Conservation (phyloP, 2,797 vertebrate species). For the Sylvilagus floridanus region DNA sequence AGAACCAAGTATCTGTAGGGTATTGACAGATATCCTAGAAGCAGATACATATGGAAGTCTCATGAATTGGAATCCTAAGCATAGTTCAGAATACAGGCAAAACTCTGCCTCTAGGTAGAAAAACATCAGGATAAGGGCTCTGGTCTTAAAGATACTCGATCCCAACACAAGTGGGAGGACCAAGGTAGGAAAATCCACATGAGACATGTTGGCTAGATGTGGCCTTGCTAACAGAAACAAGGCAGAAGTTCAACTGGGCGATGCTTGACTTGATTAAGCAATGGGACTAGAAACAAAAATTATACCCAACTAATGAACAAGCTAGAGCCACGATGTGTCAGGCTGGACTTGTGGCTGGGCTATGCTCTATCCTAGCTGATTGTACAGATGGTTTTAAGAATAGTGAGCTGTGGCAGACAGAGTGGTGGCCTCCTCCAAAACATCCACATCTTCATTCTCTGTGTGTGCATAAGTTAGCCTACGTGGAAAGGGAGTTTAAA, state of each 20-base stretch:
- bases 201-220: background rate
- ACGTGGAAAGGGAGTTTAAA: background rate
- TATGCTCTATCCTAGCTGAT: background rate
- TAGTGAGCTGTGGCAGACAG: background rate
- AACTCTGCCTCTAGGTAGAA: background rate
- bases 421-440: background rate
- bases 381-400: background rate
- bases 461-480: background rate
- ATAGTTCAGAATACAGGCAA: background rate
- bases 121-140: background rate
- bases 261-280: background rate
- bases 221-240: background rate
- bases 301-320: background rate
- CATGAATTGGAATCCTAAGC: background rate
- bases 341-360: background rate
- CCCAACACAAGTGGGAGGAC: background rate
- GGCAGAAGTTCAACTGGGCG: background rate
- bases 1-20: background rate
- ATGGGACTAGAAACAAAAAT: background rate
- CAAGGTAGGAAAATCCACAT: background rate
- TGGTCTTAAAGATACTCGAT: background rate
- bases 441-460: background rate
- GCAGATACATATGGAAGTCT: background rate
- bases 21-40: background rate
- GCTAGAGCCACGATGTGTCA: background rate